phyloP scores from a whole-genome alignment of 2,797 vertebrate species.

The Chelmon rostratus region DNA sequence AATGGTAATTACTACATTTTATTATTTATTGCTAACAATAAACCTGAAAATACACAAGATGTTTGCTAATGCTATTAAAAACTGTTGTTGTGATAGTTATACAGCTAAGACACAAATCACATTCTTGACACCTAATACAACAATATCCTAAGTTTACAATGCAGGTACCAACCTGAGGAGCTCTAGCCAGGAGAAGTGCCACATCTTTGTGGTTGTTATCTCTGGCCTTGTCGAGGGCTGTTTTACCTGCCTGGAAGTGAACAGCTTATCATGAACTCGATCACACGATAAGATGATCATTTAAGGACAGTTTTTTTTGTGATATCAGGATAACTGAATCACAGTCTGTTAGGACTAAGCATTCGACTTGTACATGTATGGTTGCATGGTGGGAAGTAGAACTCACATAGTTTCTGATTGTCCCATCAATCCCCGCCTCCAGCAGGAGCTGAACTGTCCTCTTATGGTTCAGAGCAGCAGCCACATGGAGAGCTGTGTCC shows the following conservation, averaged over 20 bases:
- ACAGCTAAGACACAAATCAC: not conserved
- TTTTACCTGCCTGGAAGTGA: constrained; percentile 88
- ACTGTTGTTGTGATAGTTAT: not conserved
- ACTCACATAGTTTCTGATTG: constrained; percentile 89
- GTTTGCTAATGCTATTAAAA: not conserved
- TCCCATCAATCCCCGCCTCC: constrained; percentile 89
- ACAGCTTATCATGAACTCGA: constrained; percentile 4
- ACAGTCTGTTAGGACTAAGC: not conserved
- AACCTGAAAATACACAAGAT: too few species aligned
- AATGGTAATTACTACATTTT: not conserved
- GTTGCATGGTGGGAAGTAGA: not conserved
- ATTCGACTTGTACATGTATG: not conserved
- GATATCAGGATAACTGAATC: not conserved
- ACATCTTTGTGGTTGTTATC: constrained; percentile 90
- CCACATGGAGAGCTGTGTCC: constrained; percentile 93
- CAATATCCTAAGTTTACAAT: not conserved
- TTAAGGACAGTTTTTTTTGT: not conserved
- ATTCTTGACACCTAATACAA: not conserved
- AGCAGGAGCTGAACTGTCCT: constrained; percentile 90
- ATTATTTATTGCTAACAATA: too few species aligned
- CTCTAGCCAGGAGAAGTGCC: constrained; percentile 89
- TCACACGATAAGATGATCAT: too few species aligned
- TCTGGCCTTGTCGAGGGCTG: constrained; percentile 90
- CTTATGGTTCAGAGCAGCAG: constrained; percentile 92
- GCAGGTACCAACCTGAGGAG: constrained; percentile 87